Conservation (phyloP, 2,797 vertebrate genomes). For the Valencia hispanica region DNA sequence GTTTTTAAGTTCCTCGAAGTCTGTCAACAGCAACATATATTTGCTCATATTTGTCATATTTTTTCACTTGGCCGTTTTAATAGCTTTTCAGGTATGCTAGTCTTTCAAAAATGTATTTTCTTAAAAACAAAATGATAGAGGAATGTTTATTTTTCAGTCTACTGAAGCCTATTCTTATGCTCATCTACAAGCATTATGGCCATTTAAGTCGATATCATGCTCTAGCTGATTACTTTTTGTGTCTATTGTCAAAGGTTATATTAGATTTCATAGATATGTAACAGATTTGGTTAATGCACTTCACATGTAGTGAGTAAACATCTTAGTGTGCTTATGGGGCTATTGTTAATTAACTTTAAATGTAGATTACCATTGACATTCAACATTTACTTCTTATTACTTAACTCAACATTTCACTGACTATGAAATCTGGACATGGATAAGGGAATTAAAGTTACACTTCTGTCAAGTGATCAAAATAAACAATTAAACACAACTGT, state of each 20-base stretch:
- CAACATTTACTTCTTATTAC: background rate
- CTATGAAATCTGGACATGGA: slow-evolving; percentile 13
- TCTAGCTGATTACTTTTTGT: too few species aligned
- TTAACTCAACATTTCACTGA: slow-evolving; percentile 7
- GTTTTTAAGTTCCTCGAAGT: background rate
- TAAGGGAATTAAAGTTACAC: slow-evolving; percentile 44
- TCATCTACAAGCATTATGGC: background rate
- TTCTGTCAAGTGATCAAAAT: slow-evolving; percentile 65
- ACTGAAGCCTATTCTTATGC: background rate
- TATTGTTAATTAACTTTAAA: background rate
- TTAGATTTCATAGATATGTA: background rate
- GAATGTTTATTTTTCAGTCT: background rate
- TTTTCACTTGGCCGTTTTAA: background rate
- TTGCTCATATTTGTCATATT: too few species aligned
- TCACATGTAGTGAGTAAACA: background rate
- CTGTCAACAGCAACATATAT: background rate
- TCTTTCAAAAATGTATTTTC: background rate
- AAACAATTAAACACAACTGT: slow-evolving; percentile 52
- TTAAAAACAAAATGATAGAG: background rate
- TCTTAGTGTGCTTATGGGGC: background rate
- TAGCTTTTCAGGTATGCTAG: background rate
- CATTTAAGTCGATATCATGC: background rate
- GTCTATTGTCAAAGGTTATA: background rate
- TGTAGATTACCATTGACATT: background rate
- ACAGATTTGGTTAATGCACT: background rate